Conservation (phyloP, 2,888 invertebrate species). For the Cryptus armator region DNA sequence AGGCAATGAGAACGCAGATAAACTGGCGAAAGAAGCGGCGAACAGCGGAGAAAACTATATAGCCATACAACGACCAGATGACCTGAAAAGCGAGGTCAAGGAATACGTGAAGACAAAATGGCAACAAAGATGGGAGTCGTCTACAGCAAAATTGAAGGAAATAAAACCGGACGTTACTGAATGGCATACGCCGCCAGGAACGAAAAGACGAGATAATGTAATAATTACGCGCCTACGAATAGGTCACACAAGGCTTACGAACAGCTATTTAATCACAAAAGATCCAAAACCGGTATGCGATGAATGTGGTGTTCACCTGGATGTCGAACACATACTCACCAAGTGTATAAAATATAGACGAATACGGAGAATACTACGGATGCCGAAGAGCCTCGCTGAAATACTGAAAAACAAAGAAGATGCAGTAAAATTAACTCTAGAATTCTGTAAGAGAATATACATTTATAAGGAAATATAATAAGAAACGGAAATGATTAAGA, state of each 20-base stretch:
- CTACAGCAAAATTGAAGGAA: not conserved
- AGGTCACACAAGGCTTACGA: not conserved
- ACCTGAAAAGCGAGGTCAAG: not conserved
- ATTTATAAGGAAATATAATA: no score
- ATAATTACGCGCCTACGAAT: no score
- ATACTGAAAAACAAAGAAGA: no score
- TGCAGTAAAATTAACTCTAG: no score
- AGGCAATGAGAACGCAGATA: not conserved
- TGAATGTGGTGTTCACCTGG: not conserved
- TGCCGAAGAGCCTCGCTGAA: no score
- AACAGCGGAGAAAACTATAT: not conserved
- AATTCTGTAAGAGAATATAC: no score
- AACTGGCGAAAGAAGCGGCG: not conserved
- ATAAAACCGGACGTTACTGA: not conserved
- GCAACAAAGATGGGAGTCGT: not conserved
- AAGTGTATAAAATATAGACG: no score
- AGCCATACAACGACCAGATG: not conserved
- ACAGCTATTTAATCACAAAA: not conserved
- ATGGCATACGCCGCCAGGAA: not conserved
- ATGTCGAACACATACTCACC: no score
- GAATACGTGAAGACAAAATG: not conserved
- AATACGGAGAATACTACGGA: no score
- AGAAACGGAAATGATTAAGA: not conserved
- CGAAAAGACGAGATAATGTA: not conserved
- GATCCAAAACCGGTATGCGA: not conserved